A percentile compares a stretch with the other conserved stretches of the same genome.
phyloP scores from a whole-genome alignment of 2,113 vertebrate species.

The Actinemys pallida region DNA sequence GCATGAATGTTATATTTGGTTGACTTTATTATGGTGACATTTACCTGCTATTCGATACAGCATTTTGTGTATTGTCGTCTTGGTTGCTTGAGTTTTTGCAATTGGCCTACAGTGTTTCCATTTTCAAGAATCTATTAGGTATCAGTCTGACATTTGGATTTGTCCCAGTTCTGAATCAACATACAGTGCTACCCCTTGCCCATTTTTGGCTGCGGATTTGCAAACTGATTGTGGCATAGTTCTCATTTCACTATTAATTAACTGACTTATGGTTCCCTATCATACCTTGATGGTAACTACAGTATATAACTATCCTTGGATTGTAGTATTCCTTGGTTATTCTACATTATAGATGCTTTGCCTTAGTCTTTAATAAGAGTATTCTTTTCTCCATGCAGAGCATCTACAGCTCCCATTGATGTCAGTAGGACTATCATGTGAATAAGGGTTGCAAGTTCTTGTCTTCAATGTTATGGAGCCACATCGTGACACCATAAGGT shows the following conservation, averaged over 20 bases:
- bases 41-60: not conserved
- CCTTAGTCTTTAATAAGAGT: not conserved
- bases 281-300: not conserved
- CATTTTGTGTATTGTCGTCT: not conserved
- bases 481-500: not conserved
- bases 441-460: not conserved
- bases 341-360: not conserved
- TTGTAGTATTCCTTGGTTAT: not conserved
- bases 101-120: not conserved
- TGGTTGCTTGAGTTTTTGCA: not conserved
- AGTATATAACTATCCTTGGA: not conserved
- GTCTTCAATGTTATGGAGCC: not conserved
- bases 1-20: not conserved
- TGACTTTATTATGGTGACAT: not conserved
- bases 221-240: not conserved
- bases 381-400: not conserved
- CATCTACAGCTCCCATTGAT: not conserved
- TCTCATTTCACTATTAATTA: not conserved
- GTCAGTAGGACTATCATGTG: not conserved
- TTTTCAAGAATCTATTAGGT: not conserved
- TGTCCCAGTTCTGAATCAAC: not conserved
- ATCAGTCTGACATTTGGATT: not conserved
- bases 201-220: not conserved
- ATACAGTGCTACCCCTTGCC: not conserved
- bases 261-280: not conserved